Evolutionary conservation across 2,888 invertebrate genomes (phyloP).

Genomic region (Smittia aterrima): DNA sequence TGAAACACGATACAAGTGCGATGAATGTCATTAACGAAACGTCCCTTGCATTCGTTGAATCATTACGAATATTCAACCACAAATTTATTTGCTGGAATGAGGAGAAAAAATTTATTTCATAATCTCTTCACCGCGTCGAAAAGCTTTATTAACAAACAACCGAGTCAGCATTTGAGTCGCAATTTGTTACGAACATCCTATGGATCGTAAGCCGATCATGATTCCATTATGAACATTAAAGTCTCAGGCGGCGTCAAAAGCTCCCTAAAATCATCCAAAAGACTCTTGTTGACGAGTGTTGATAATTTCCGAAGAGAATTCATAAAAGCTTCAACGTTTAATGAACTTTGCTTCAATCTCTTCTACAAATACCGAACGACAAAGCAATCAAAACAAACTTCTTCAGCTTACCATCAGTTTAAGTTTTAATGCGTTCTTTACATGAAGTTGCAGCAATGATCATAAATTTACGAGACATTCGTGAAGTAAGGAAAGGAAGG

Average conservation of each 20-base stretch:
- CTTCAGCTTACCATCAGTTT: constrained; percentile 9
- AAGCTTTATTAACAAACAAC: background rate
- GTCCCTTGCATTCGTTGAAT: background rate
- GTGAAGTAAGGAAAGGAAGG: background rate
- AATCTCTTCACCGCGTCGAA: background rate
- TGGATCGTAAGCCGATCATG: constrained; percentile 21
- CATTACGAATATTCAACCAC: background rate
- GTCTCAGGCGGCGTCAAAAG: background rate
- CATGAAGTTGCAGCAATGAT: constrained; percentile 32
- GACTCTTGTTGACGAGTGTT: too few relatives aligned
- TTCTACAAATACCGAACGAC: background rate
- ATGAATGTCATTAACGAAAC: background rate
- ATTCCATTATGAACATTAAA: constrained; percentile 15
- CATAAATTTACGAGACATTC: constrained; percentile 31
- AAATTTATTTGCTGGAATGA: background rate
- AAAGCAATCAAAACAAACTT: background rate
- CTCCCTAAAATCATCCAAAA: too few relatives aligned
- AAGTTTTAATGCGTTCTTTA: constrained; percentile 17
- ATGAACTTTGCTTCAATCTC: too few relatives aligned
- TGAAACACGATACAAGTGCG: too few relatives aligned
- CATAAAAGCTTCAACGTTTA: too few relatives aligned
- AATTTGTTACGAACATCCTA: background rate
- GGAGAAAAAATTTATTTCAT: background rate
- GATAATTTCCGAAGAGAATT: too few relatives aligned
- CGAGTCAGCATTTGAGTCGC: background rate